Conservation (phyloP, 1,140 invertebrate species). For the Galendromus occidentalis region DNA sequence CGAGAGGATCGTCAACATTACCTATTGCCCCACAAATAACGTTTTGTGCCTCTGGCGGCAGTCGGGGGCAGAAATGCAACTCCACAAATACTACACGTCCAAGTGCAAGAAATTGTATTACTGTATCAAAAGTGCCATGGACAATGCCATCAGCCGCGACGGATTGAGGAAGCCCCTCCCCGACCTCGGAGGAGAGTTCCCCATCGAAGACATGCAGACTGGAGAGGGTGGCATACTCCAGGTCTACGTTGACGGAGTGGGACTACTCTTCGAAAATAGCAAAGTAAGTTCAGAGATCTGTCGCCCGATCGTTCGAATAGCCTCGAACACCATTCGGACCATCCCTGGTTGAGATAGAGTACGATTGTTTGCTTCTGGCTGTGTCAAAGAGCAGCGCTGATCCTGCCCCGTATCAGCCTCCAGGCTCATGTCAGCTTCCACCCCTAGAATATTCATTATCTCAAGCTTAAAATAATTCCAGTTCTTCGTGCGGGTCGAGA, state of each 20-base stretch:
- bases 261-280: constrained; percentile 91
- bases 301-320: too few relatives aligned
- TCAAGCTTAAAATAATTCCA: constrained; percentile 40
- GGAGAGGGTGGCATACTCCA: constrained; percentile 91
- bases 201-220: constrained; percentile 85
- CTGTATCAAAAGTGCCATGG: constrained; percentile 96
- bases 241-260: constrained; percentile 97
- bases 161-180: constrained; percentile 16
- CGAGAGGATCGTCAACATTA: constrained; percentile 96
- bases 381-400: neutral
- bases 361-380: neutral
- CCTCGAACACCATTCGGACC: neutral
- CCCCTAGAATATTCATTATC: constrained; percentile 24
- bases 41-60: constrained; percentile 86
- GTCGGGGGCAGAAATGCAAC: constrained; percentile 68
- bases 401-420: too few relatives aligned
- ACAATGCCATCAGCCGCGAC: constrained; percentile 28
- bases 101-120: constrained; percentile 98
- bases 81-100: constrained; percentile 97
- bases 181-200: constrained; percentile 94
- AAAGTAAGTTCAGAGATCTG: too few relatives aligned
- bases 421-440: neutral
- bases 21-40: constrained; percentile 92
- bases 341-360: neutral
- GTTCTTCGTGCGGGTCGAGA: constrained; percentile 97